Evolutionary conservation across 2,797 vertebrate species (phyloP), one percentile per base, ranked within the genome.

Genomic region (Brachyalestes nurse): DNA sequence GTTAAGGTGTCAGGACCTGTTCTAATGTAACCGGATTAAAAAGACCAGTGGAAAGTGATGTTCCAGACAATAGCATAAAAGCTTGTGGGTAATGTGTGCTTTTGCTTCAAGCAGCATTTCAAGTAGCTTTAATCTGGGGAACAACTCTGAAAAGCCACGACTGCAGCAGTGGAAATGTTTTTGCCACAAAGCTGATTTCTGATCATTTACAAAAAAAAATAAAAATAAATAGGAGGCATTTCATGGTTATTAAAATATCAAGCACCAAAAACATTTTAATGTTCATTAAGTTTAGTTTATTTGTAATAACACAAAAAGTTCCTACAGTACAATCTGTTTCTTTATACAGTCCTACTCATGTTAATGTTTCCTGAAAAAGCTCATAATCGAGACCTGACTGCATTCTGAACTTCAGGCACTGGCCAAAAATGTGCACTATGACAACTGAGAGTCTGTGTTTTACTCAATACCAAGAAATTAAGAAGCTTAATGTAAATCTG

Each of bases 381-480:
- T 5, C 61, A 13, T 64, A 64, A 25, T 28, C 62, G 69, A 64
- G 69, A 23, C 65, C 38, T 19, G 23, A 23, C 13, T 58, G 42
- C n/a, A 78, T 8, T 71, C 13, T 8, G 17, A 45, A 80, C 17
- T 47, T 72, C 79, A 76, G 72, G 74, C 21, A 72, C 42, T 61
- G 19, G 42, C 40, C 17, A 21, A 16, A 70, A 45, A 38, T 28
- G 16, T 5, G 13, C 5, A 5, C 45, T n/a, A n/a, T 19, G 69
- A 71, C 51, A 38, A 57, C 12, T 62, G 14, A 71, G 19, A n/a
- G 72, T 51, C 72, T 17, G 47, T 58, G 0, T 62, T 38, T 28
- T 6, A 21, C 12, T 23, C 16, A 55, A 1, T 4, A 5, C n/a
- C 17, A 72, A 53, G 13, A 61, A 23, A 38, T 53, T 61, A 45